Base-by-base conservation (phyloP, 1,140 invertebrate genomes). In the Drosophila lini region DNA sequence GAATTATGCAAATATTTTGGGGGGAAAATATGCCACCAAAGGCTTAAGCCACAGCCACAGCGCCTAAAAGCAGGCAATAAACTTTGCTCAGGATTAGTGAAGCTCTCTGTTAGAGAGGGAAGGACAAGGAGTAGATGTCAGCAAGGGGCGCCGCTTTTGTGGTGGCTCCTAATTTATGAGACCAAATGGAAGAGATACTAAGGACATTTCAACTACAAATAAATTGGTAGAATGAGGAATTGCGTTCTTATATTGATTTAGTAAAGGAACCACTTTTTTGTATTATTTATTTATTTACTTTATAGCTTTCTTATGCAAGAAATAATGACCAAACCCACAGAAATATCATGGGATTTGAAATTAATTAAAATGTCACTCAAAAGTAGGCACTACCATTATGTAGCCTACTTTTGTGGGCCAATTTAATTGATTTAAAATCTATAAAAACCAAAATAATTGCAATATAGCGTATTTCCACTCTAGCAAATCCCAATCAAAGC, bases 41-140 rank as follows among this genome's bases (percentile, higher is more conserved):
- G 57, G 55, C 44, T 47, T 50, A 57, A 48, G 15, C 9, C 28
- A 25, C 15, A 44, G 40, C 22, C 50, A 3, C 45, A 36, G 40
- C 45, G 80, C 80, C 80, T 74, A 61, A 67, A 84, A 80, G 77
- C 67, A 67, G 74, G 61, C 74, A 81, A 73, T 65, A 64, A 81
- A 77, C 61, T 67, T 57, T 48, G 34, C 16, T 50, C 2, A 15
- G 32, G 71, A 74, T 74, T 74, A 57, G 50, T 38, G 13, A 15
- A 15, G 16, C 10, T 36, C 5, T 3, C 11, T 34, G 2, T 6
- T 9, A 15, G 16, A 4, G 2, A 11, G 10, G 10, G 3, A 36
- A n/a, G 16, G 34, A 11, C 11, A 5, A 32, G 13, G 1, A 36
- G 55, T 11, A 47, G 19, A 45, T 45, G 40, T 34, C 28, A 25